These are phyloP conservation scores for Rhombomys opimus DNA, from an alignment of 2,113 vertebrate species.

Conservation along the genomic window DNA sequence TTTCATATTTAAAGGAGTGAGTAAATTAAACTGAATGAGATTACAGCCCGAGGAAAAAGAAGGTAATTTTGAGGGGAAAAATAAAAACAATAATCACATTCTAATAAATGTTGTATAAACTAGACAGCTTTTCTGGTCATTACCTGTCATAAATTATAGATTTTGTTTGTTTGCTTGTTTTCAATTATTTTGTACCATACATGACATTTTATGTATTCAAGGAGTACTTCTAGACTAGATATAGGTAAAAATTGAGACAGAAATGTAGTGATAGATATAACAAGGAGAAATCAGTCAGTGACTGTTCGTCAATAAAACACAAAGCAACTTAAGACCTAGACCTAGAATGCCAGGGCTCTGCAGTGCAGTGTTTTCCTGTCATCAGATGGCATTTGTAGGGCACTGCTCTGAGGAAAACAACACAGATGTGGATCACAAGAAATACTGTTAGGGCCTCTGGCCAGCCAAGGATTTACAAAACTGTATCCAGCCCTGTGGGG, in stretches of 20 bases:
- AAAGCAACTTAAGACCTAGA: neutral
- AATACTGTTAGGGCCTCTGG: neutral
- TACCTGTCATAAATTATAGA: neutral
- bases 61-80: neutral
- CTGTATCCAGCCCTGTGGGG: neutral
- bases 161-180: slow-evolving; percentile 57
- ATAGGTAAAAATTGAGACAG: neutral
- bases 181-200: slow-evolving; percentile 49
- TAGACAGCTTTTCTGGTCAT: neutral
- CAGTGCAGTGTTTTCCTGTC: slow-evolving; percentile 1
- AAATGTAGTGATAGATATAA: neutral
- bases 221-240: neutral
- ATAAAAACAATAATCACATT: neutral
- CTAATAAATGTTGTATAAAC: slow-evolving; percentile 29
- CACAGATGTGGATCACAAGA: neutral
- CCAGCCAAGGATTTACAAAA: neutral
- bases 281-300: neutral
- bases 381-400: neutral
- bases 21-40: slow-evolving; percentile 48
- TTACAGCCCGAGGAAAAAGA: neutral
- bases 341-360: neutral
- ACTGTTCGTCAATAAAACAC: neutral
- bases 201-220: neutral
- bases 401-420: neutral
- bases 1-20: slow-evolving; percentile 22